Conservation (phyloP, 2,113 vertebrate species). For the Riparia riparia region DNA sequence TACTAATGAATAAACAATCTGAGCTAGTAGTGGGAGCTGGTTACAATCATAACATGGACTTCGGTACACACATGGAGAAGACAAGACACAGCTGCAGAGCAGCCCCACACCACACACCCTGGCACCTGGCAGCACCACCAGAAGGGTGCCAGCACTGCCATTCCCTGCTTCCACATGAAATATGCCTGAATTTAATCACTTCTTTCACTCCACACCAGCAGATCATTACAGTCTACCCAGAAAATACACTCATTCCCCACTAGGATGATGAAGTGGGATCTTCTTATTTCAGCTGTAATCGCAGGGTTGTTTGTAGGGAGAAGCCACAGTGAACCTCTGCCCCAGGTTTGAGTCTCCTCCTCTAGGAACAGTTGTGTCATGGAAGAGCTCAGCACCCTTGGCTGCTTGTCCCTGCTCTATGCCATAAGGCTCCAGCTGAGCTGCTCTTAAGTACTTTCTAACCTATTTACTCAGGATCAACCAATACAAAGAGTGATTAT, state of each 20-base stretch:
- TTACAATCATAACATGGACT: background rate
- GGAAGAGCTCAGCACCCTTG: background rate
- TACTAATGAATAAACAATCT: background rate
- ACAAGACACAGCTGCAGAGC: background rate
- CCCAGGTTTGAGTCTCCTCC: background rate
- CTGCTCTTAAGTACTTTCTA: constrained; percentile 28
- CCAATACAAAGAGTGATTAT: background rate
- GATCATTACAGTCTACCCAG: background rate
- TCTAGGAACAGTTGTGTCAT: background rate
- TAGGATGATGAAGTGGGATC: background rate
- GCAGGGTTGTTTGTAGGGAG: background rate
- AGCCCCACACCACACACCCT: background rate
- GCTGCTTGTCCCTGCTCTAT: background rate
- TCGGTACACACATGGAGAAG: fast-evolving
- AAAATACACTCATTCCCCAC: background rate
- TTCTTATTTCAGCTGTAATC: background rate
- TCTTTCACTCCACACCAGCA: background rate
- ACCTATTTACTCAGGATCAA: constrained; percentile 32
- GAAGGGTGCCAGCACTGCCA: background rate
- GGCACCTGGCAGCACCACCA: background rate
- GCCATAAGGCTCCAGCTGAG: background rate
- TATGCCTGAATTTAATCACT: background rate
- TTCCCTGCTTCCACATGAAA: background rate
- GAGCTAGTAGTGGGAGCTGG: background rate
- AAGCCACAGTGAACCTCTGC: background rate